Evolutionary conservation across 2,888 invertebrate species (phyloP).

Genomic region (Meandrusa payeni): DNA sequence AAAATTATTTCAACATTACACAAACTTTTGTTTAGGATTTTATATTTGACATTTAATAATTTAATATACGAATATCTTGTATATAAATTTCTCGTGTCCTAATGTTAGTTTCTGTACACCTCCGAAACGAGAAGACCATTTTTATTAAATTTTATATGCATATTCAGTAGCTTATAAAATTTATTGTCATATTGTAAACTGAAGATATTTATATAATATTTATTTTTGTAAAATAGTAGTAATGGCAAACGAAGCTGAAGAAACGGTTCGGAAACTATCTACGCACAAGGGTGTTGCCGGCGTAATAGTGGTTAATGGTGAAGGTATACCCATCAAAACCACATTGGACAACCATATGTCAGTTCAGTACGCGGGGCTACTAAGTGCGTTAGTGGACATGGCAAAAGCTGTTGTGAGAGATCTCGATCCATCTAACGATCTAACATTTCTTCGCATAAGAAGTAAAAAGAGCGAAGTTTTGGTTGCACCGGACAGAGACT

Average conservation of each 20-base stretch:
- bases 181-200: too few species aligned
- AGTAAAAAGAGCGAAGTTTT: conserved; percentile 99
- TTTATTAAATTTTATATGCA: too few species aligned
- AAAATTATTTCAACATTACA: too few species aligned
- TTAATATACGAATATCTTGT: too few species aligned
- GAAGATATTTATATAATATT: too few species aligned
- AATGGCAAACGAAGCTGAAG: conserved; percentile 92
- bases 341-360: conserved; percentile 97
- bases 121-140: too few species aligned
- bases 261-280: conserved; percentile 96
- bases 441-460: conserved; percentile 95
- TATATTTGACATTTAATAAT: too few species aligned
- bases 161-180: too few species aligned
- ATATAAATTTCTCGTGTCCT: too few species aligned
- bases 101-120: too few species aligned
- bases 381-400: conserved; percentile 93
- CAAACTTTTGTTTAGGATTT: too few species aligned
- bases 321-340: conserved; percentile 95
- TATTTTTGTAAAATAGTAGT: too few species aligned
- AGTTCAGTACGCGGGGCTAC: conserved; percentile 95
- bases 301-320: conserved; percentile 96
- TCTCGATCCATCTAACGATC: conserved; percentile 95
- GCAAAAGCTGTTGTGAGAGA: conserved; percentile 95
- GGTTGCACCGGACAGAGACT: conserved; percentile 98
- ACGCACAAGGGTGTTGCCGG: conserved; percentile 97